These are phyloP conservation scores for Seladonia tumulorum DNA, from an alignment of 2,888 invertebrate genomes.

Conservation along the genomic window DNA sequence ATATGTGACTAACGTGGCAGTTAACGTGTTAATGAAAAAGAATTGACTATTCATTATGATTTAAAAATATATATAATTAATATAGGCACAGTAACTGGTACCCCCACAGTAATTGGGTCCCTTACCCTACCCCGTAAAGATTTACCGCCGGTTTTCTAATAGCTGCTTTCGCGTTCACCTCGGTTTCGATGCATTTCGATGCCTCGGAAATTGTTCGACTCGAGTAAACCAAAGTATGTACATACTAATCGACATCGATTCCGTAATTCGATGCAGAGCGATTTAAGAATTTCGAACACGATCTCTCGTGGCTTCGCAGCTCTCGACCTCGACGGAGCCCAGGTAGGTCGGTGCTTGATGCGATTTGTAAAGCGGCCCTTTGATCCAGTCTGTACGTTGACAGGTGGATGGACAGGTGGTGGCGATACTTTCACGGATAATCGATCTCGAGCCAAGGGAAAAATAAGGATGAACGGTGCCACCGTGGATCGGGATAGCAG, in stretches of 20 bases:
- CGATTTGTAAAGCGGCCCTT: not conserved
- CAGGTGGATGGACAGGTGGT: conserved; percentile 30
- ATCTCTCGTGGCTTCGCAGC: not conserved
- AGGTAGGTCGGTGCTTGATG: not conserved
- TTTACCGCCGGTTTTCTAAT: too few species aligned
- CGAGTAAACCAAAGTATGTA: too few species aligned
- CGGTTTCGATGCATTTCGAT: too few species aligned
- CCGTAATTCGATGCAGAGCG: not conserved
- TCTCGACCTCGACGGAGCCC: not conserved
- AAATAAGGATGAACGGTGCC: not conserved
- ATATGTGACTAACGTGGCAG: too few species aligned
- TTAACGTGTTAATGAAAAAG: too few species aligned
- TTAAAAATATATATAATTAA: too few species aligned
- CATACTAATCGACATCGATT: not conserved
- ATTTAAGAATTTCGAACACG: not conserved
- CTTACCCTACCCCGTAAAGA: too few species aligned
- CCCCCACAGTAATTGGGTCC: too few species aligned
- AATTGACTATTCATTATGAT: too few species aligned
- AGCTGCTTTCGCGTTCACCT: too few species aligned
- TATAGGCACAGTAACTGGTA: too few species aligned
- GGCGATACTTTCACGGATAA: conserved; percentile 35
- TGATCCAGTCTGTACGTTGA: not conserved
- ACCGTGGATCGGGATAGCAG: not conserved
- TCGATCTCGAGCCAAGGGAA: not conserved
- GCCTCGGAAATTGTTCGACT: too few species aligned